Base-by-base conservation (phyloP, 2,888 invertebrate species). In the Meta bourneti region DNA sequence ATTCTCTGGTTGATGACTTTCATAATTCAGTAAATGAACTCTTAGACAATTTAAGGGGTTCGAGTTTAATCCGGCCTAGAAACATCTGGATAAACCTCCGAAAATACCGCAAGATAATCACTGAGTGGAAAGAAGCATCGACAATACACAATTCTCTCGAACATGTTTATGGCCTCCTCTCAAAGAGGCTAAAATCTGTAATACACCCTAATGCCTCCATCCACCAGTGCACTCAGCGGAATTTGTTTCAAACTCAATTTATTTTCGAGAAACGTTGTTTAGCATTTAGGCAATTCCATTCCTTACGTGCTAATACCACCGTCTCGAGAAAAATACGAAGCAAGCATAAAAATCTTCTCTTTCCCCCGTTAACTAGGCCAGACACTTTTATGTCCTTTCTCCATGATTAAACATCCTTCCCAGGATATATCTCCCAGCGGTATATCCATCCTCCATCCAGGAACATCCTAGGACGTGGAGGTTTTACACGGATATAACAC, bases 331-430 rank as follows among this genome's bases (percentile, higher is more conserved):
- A 82, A 82, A 80, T 69, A 69, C 70, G 75, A 34, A 61, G 54
- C 61, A 70, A 74, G 20, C 84, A 84, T 84, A 84, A 84, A 84
- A 49, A 34, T 75, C 75, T 52, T 49, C 74, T 51, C 74, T 48
- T 74, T 54, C 84, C 75, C 16, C 77, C 85, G n/a, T 70, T 52
- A 79, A 78, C 54, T 48, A 69, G 13, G 11, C 71, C 81, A 88
- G 81, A 74, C 74, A 75, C 78, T 88, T 88, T 88, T 88, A 88
- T 88, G 88, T 75, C 61, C 75, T 88, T 69, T 74, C 70, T 75
- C 75, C 69, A 49, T 88, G 88, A 88, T 88, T 81, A 88, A 88
- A 88, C 81, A 69, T 72, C 81, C 69, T 70, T 69, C 48, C 4
- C n/a, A 7, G 61, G 80, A 80, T 88, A 88, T 75, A 70, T 48